Evolutionary conservation across 2,113 vertebrate species (phyloP), one percentile per base, ranked within the genome.

Genomic region (Telmatochromis brachygnathus): DNA sequence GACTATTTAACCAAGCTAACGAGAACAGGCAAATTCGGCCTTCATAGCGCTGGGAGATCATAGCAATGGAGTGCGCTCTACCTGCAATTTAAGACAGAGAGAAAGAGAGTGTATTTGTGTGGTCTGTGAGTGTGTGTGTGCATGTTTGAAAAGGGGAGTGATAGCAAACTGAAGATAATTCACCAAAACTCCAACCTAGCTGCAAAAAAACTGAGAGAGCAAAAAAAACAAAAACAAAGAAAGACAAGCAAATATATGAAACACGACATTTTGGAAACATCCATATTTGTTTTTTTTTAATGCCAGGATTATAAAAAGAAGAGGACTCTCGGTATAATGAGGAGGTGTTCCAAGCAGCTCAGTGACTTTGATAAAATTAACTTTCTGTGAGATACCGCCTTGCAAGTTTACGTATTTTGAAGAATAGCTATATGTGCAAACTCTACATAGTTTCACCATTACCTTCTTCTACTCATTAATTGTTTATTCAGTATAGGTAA

Each of bases 1-100:
- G 89, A 89, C 93, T 93, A 93, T 95, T 96, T 94, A 95, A 95
- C 95, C 94, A 94, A 94, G 95, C 94, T 96, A 94, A 94, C 77
- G 86, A 96, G 94, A 94, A 90, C 51, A 65, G 90, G 91, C 39
- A 83, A 90, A 94, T 82, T 91, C 88, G 30, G 89, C 70, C 86
- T 92, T 88, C 82, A 83, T 82, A 51, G 49, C 26, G 28, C 80
- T 85, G 58, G 82, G 87, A 94, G 39, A 92, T 81, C 81, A 89
- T 35, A 10, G 82, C 87, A 91, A 90, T 89, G 85, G 84, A 86
- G 79, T 79, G 80, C 55, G 79, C 82, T 73, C 47, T 83, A 82
- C 90, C 86, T 87, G 87, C 79, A 81, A 82, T 91, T n/a, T 21
- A 39, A 84, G 81, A 91, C 9, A 73, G 19, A 33, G 82, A 42